phyloP scores from a whole-genome alignment of 2,888 invertebrate species.

The Eucera pruinosa region DNA sequence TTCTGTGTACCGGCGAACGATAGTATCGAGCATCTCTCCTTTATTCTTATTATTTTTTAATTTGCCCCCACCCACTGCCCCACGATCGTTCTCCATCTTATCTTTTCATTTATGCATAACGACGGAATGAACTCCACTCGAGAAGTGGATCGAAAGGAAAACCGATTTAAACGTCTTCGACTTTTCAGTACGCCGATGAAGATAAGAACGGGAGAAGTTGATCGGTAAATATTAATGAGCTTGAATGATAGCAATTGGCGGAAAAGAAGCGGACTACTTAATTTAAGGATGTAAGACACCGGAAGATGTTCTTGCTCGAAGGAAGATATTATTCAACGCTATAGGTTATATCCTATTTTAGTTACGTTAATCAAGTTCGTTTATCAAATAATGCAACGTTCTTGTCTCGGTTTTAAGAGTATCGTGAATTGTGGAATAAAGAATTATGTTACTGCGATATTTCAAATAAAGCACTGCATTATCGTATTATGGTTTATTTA shows the following conservation, averaged over 20 bases:
- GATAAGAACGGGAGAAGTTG: not conserved
- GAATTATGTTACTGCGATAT: too few relatives aligned
- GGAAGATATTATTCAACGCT: too few relatives aligned
- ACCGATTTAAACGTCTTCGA: not conserved
- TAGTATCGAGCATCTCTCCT: constrained; percentile 17
- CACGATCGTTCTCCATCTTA: not conserved
- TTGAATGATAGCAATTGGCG: not conserved
- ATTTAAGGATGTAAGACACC: too few relatives aligned
- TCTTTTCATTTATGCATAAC: not conserved
- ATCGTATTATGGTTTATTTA: too few relatives aligned
- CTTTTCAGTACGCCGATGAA: not conserved
- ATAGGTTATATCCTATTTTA: too few relatives aligned
- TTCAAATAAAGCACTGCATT: too few relatives aligned
- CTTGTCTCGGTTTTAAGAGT: too few relatives aligned
- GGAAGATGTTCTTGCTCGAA: too few relatives aligned
- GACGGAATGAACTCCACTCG: not conserved
- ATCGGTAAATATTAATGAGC: not conserved
- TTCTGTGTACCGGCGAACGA: constrained; percentile 7
- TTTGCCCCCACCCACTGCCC: constrained; percentile 5
- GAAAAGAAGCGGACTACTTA: not conserved
- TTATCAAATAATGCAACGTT: too few relatives aligned
- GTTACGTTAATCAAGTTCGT: too few relatives aligned
- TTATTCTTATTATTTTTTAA: constrained; percentile 29
- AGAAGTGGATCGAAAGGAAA: not conserved
- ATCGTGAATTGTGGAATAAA: too few relatives aligned